Evolutionary conservation across 2,888 invertebrate species (phyloP).

Genomic region (Sepioteuthis lessoniana): DNA sequence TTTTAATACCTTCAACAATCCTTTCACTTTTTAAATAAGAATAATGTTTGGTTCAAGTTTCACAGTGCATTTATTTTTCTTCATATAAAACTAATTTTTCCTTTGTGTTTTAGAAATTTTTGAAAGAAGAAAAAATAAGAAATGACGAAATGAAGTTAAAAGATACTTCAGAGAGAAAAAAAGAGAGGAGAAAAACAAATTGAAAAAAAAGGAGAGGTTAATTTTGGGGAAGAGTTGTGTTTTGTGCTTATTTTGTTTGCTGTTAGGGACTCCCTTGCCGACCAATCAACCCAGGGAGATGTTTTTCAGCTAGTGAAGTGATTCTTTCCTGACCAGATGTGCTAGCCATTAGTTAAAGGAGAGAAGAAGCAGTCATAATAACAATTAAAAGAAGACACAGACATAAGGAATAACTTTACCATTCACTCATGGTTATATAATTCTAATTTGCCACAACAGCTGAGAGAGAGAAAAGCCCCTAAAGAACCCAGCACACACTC

Average conservation of each 20-base stretch:
- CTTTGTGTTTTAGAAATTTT: neutral
- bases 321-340: neutral
- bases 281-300: neutral
- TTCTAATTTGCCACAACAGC: neutral
- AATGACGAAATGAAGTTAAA: neutral
- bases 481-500: too few species aligned
- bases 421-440: neutral
- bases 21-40: neutral
- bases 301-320: neutral
- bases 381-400: neutral
- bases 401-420: neutral
- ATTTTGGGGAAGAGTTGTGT: neutral
- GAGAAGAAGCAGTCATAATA: neutral
- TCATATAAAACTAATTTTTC: neutral
- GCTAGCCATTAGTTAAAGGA: neutral
- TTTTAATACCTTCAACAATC: neutral
- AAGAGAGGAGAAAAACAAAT: neutral
- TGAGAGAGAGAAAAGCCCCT: too few species aligned
- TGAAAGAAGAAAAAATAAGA: neutral
- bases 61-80: neutral
- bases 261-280: neutral
- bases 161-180: neutral
- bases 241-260: slow-evolving; percentile 4
- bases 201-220: neutral
- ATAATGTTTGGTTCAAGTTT: neutral